These are phyloP conservation scores for Sogatella furcifera DNA, from an alignment of 1,140 invertebrate species.

Conservation along the genomic window DNA sequence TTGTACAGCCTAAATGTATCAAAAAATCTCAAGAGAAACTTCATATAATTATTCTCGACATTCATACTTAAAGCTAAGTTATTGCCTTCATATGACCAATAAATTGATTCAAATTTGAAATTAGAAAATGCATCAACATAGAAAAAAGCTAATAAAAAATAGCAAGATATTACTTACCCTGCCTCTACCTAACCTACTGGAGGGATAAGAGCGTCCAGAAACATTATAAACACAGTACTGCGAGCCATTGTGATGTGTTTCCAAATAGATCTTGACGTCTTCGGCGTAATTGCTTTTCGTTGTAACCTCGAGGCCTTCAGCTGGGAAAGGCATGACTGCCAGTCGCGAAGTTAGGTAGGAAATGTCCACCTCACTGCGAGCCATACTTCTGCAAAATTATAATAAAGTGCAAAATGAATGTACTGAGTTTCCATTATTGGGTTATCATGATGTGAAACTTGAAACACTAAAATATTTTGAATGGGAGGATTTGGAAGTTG, in stretches of 20 bases:
- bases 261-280: conserved; percentile 67
- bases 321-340: conserved; percentile 86
- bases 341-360: conserved; percentile 83
- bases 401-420: background rate
- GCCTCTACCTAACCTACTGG: conserved; percentile 36
- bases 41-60: no score
- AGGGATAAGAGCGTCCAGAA: conserved; percentile 50
- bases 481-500: no score
- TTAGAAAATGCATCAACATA: no score
- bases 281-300: conserved; percentile 89
- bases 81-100: no score
- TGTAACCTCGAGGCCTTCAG: conserved; percentile 85
- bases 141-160: no score
- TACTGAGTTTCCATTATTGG: background rate
- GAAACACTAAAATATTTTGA: no score
- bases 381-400: conserved; percentile 60
- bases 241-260: conserved; percentile 58
- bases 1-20: no score
- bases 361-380: conserved; percentile 76
- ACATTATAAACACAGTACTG: conserved; percentile 76
- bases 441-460: no score
- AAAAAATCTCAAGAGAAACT: no score
- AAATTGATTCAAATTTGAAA: no score
- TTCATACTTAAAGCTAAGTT: no score
- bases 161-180: conserved; percentile 15